phyloP scores from a whole-genome alignment of 2,797 vertebrate genomes.

The Crocodylus rhombifer region DNA sequence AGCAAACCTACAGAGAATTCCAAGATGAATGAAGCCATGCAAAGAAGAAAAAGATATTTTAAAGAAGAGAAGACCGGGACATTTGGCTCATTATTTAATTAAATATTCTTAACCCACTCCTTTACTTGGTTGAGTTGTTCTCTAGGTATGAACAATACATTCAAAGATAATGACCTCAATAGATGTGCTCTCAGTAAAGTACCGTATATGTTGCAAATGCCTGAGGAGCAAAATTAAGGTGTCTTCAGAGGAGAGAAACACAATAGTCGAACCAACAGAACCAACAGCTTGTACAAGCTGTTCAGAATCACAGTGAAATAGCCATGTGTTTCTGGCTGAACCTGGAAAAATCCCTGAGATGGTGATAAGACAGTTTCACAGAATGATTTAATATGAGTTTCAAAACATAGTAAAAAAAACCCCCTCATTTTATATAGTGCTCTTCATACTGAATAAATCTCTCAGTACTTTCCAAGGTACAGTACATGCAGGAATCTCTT shows the following conservation, averaged over 20 bases:
- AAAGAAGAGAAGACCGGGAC: too few species aligned
- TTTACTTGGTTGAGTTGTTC: neutral
- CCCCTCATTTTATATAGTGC: neutral
- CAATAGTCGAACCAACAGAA: neutral
- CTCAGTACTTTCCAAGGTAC: neutral
- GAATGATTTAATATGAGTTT: conserved; percentile 23
- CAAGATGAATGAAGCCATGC: too few species aligned
- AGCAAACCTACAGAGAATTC: too few species aligned
- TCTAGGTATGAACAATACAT: neutral
- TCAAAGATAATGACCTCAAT: neutral
- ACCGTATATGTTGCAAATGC: neutral
- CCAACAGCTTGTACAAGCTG: neutral
- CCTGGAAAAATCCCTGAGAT: conserved; percentile 14
- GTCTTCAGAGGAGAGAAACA: conserved; percentile 27
- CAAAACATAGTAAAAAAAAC: conserved; percentile 27
- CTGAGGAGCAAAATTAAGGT: neutral
- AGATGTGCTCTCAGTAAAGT: neutral
- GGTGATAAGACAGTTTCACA: conserved; percentile 4
- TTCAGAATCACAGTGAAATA: conserved; percentile 3
- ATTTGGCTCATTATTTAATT: too few species aligned
- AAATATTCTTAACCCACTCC: neutral
- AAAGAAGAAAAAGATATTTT: too few species aligned
- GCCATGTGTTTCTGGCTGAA: conserved; percentile 10
- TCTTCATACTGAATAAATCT: neutral
- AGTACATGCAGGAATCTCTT: neutral